Evolutionary conservation across 2,888 invertebrate species (phyloP), one percentile per base, ranked within the genome.

Genomic region (Harmothoe impar): DNA sequence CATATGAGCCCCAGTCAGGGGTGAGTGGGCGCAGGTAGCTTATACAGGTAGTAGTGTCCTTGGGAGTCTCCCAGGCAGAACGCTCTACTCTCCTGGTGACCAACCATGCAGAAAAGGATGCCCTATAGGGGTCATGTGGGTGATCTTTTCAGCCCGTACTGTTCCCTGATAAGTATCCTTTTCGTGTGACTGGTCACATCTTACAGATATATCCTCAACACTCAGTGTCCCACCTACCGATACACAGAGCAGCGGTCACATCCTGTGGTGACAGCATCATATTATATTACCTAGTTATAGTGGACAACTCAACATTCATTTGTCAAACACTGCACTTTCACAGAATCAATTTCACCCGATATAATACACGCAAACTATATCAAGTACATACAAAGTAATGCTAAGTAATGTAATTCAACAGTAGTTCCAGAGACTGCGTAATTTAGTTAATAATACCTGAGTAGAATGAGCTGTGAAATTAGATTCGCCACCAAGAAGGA

Each of bases 391-490:
- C 62, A 62, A 5, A n/a, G 62, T 52, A 15, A 20, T 62, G 23
- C 20, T 62, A 20, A 62, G 62, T 62, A 62, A 62, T 12, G 20
- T 7, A 62, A 3, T 62, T 62, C 62, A 62, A 62, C 62, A 62
- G 62, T 62, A 62, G n/a, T 62, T 62, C 62, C 62, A 62, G n/a
- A 62, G 20, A n/a, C n/a, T 20, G n/a, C 62, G n/a, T 62, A 62
- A 62, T 62, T 62, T n/a, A 62, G 20, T n/a, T n/a, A 62, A n/a
- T n/a, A n/a, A 62, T 62, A 62, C 62, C 62, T 62, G 62, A 62
- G 62, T 62, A 62, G 62, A 62, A 62, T 62, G 62, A 62, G 20
- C 62, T 62, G n/a, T n/a, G n/a, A 62, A 62, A 62, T 62, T 7
- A 62, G 20, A 20, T n/a, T n/a, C 3, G 23, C 15, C 1, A n/a